These are phyloP conservation scores for Leptocoma aspasia DNA, from an alignment of 2,113 vertebrate species.

Conservation along the genomic window DNA sequence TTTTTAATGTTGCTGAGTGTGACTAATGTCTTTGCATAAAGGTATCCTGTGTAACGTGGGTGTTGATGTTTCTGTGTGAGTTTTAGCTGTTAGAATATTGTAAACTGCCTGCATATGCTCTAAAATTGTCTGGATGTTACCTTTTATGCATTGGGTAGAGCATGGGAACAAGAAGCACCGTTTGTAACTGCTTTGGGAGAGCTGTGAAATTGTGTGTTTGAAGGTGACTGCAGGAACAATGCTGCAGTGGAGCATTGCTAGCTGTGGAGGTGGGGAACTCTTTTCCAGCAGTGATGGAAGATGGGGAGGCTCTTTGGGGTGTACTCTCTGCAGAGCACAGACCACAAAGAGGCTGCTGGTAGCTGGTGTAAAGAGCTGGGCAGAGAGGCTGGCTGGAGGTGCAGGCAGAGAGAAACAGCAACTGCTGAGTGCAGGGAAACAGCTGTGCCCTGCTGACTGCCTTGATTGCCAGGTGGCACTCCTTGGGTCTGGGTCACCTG, in stretches of 20 bases:
- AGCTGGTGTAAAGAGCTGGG: not conserved
- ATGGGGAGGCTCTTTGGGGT: not conserved
- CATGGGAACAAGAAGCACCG: not conserved
- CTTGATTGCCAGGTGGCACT: not conserved
- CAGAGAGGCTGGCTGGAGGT: not conserved
- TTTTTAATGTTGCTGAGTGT: not conserved
- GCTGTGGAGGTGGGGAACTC: not conserved
- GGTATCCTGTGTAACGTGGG: not conserved
- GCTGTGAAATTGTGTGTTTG: not conserved
- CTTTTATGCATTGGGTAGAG: not conserved
- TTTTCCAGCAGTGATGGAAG: not conserved
- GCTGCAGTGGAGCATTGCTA: not conserved
- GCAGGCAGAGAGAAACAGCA: not conserved
- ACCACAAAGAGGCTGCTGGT: not conserved
- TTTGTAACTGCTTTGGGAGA: not conserved
- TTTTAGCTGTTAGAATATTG: not conserved
- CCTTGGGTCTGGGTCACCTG: not conserved
- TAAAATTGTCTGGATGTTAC: not conserved
- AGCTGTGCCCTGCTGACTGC: not conserved
- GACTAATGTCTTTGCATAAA: not conserved
- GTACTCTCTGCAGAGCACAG: not conserved
- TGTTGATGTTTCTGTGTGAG: not conserved
- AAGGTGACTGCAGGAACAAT: not conserved
- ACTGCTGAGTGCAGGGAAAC: not conserved
- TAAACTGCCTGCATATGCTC: not conserved